phyloP scores from a whole-genome alignment of 2,888 invertebrate species.

The Didymodactylos carnosus region DNA sequence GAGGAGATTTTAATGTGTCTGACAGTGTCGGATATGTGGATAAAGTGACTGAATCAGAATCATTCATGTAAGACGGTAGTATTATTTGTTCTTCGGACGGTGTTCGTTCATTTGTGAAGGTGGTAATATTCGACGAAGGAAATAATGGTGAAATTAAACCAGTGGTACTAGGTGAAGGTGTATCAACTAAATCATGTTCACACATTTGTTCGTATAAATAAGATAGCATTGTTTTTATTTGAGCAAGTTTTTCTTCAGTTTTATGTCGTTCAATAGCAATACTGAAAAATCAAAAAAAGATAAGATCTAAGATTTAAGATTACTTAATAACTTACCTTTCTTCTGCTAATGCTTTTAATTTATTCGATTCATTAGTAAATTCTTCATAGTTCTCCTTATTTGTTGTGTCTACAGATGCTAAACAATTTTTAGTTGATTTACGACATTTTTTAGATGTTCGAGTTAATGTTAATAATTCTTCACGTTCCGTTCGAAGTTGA shows the following conservation, averaged over 20 bases:
- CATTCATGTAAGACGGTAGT: neutral
- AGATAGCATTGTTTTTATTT: neutral
- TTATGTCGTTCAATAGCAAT: neutral
- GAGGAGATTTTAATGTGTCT: neutral
- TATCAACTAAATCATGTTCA: neutral
- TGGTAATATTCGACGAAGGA: no score
- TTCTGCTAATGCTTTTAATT: neutral
- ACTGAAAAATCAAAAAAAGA: neutral
- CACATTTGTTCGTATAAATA: neutral
- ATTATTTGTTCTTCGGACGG: neutral
- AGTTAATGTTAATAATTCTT: neutral
- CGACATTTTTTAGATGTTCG: neutral
- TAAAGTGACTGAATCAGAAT: neutral
- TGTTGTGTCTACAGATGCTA: no score
- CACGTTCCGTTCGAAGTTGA: neutral
- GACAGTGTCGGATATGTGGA: no score
- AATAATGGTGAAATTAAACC: neutral
- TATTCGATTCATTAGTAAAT: no score
- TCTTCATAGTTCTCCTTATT: no score
- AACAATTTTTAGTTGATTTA: no score
- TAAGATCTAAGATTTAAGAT: no score
- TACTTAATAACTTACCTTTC: neutral
- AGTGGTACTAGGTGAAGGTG: neutral
- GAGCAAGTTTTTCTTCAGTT: neutral
- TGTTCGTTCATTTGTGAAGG: no score